Evolutionary conservation across 2,113 vertebrate species (phyloP).

Genomic region (Trichomycterus rosablanca): DNA sequence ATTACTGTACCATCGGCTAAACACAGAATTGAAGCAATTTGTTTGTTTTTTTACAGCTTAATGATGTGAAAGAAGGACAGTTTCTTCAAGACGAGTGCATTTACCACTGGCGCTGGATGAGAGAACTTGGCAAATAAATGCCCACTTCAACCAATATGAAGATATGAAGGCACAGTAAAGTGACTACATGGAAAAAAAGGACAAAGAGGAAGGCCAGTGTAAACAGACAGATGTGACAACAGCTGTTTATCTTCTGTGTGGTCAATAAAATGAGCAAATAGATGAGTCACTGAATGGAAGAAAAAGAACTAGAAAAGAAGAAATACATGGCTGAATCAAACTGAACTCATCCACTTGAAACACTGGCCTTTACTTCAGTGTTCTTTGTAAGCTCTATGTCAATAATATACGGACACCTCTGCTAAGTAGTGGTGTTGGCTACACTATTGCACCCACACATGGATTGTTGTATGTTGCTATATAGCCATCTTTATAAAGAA

Average conservation of each 20-base stretch:
- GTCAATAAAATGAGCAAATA: neutral
- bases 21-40: constrained; percentile 3
- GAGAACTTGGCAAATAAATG: constrained; percentile 4
- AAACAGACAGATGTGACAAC: constrained; percentile 4
- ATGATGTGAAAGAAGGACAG: neutral
- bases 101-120: constrained; percentile 19
- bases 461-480: too few relatives aligned
- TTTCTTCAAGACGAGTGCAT: neutral
- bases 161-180: neutral
- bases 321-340: too few relatives aligned
- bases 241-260: constrained; percentile 1
- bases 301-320: neutral
- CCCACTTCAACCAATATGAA: constrained; percentile 5
- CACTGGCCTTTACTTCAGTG: too few relatives aligned
- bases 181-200: neutral
- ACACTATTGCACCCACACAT: too few relatives aligned
- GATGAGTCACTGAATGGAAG: neutral
- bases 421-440: too few relatives aligned
- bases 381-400: too few relatives aligned
- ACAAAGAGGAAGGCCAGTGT: neutral
- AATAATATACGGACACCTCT: too few relatives aligned
- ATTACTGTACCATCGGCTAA: neutral
- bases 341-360: too few relatives aligned
- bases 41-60: constrained; percentile 8
- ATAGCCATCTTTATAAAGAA: too few relatives aligned